Percentiles rank a stretch among this genome's conserved stretches.
phyloP scores from a whole-genome alignment of 2,113 vertebrate genomes.

The Ptilonorhynchus violaceus region DNA sequence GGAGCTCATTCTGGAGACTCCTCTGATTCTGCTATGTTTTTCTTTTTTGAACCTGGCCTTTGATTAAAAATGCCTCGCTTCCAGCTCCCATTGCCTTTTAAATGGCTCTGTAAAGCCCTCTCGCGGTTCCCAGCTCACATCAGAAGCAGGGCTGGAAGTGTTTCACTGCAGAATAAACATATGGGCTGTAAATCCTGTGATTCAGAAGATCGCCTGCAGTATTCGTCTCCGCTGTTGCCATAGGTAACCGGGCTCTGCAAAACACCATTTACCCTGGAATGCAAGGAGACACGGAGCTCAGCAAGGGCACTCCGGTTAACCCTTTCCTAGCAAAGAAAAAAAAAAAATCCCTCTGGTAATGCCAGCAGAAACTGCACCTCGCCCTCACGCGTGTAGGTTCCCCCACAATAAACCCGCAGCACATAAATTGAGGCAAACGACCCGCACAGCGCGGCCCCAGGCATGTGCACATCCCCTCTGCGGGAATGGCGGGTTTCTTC shows the following conservation, averaged over 20 bases:
- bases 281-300: conserved; percentile 69
- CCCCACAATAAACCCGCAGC: not conserved
- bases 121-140: conserved; percentile 38
- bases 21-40: not conserved
- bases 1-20: not conserved
- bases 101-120: conserved; percentile 54
- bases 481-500: accelerated
- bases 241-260: conserved; percentile 78
- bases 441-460: not conserved
- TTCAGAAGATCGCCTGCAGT: conserved; percentile 74
- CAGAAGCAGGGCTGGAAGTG: conserved; percentile 48
- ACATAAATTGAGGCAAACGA: accelerated
- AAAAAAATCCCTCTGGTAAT: not conserved
- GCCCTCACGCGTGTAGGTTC: not conserved
- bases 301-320: conserved; percentile 77
- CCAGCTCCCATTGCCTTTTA: conserved; percentile 43
- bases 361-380: not conserved
- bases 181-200: conserved; percentile 71
- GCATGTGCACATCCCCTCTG: accelerated
- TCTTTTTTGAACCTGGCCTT: conserved; percentile 9
- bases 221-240: conserved; percentile 77
- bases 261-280: conserved; percentile 83
- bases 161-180: conserved; percentile 72
- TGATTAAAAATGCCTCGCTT: conserved; percentile 57
- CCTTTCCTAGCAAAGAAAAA: conserved; percentile 33